A percentile compares a stretch with the other conserved stretches of the same genome.
Conservation (phyloP, 2,113 vertebrate genomes). For the Megaleporinus macrocephalus region DNA sequence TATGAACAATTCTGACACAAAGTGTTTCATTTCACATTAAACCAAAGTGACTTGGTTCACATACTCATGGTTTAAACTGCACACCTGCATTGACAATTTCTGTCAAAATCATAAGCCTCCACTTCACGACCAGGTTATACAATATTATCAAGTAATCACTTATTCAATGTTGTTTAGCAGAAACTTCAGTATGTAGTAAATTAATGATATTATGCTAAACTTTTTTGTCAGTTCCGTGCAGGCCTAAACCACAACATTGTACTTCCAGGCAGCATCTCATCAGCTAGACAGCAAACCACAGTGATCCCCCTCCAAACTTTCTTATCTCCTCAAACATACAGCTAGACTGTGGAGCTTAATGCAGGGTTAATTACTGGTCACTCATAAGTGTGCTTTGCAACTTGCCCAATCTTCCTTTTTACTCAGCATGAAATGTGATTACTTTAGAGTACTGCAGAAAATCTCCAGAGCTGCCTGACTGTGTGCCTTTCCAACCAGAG, state of each 20-base stretch:
- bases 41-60: too few relatives aligned
- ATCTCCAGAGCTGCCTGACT: conserved; percentile 52
- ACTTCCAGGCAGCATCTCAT: neutral
- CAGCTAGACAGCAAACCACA: neutral
- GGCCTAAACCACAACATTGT: neutral
- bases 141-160: neutral
- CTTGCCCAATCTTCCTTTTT: conserved; percentile 49
- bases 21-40: too few relatives aligned
- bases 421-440: conserved; percentile 48
- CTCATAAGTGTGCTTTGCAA: conserved; percentile 55
- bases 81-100: too few relatives aligned
- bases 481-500: neutral
- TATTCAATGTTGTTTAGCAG: neutral
- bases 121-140: too few relatives aligned
- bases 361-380: conserved; percentile 41
- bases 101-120: too few relatives aligned
- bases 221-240: too few relatives aligned
- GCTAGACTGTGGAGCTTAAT: neutral
- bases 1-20: too few relatives aligned
- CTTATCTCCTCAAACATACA: neutral
- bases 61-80: too few relatives aligned
- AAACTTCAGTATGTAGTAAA: too few relatives aligned
- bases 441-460: conserved; percentile 48
- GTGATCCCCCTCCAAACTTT: neutral
- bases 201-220: too few relatives aligned